Evolutionary conservation across 2,888 invertebrate species (phyloP), one percentile per base, ranked within the genome.

Genomic region (Spisula subtruncata): DNA sequence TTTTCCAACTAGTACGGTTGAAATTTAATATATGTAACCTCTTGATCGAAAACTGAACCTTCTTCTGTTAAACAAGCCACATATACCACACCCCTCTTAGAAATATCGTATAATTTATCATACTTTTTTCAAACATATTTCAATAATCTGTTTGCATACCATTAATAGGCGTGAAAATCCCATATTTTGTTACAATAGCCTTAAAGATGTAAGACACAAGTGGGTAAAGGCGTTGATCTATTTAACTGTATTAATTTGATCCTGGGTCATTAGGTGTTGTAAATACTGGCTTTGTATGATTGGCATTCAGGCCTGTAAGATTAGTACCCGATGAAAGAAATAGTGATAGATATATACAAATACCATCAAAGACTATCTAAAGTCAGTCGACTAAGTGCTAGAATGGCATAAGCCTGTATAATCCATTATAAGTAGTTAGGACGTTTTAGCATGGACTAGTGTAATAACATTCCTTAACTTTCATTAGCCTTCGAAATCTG

Each of bases 161-260:
- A 66, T 66, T 0, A 5, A 66, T 25, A 25, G 60, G 60, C 8
- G 60, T 25, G 60, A 66, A 66, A 66, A 66, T 66, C 60, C n/a
- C 10, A 66, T n/a, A 66, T 66, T 66, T 75, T 16, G 18, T 75
- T 75, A 75, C 75, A 75, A 75, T 75, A 35, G 29, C 29, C 35
- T 75, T 35, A 75, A 35, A 75, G 75, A 75, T 75, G 75, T 32
- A 75, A 75, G 75, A 32, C 75, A 32, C 75, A 35, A 75, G 75
- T 75, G 25, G 75, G 75, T 32, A 60, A 18, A 32, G 12, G 29
- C 35, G 25, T 20, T 81, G 81, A 81, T 81, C 81, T 81, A 51
- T 81, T 81, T 81, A 81, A 81, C 81, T 25, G 35, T 16, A 81
- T 81, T 51, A 81, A 75, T 75, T 35, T 75, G 32, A 75, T 75